A percentile compares a stretch with the other conserved stretches of the same genome.
Conservation (phyloP, 2,888 invertebrate genomes). For the Entomobrya proxima region DNA sequence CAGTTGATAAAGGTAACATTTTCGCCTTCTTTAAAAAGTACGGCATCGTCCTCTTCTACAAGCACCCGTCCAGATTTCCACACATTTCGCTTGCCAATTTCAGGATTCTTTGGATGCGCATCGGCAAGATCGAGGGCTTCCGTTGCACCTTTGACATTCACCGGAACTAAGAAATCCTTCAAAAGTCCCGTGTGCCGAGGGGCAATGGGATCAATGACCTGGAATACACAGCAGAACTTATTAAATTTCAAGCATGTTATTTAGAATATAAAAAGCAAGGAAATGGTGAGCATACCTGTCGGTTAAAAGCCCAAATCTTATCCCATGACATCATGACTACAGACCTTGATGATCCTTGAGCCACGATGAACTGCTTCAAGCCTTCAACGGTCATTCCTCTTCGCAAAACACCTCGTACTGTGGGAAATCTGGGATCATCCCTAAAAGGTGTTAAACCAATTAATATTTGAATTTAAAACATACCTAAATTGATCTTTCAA, state of each 20-base stretch:
- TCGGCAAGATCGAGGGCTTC: constrained; percentile 83
- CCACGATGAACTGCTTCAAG: constrained; percentile 95
- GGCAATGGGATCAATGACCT: constrained; percentile 96
- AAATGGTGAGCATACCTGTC: constrained; percentile 92
- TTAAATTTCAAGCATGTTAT: too few species aligned
- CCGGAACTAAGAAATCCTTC: constrained; percentile 81
- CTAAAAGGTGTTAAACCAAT: too few species aligned
- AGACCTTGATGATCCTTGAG: constrained; percentile 97
- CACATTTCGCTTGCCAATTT: constrained; percentile 86
- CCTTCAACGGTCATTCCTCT: constrained; percentile 99
- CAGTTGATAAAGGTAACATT: constrained; percentile 98
- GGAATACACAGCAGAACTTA: constrained; percentile 72
- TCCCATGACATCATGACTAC: constrained; percentile 99
- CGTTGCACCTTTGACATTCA: constrained; percentile 83
- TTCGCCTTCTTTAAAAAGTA: constrained; percentile 88
- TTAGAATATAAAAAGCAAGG: too few species aligned
- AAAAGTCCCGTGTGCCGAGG: constrained; percentile 93
- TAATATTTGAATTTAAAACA: too few species aligned
- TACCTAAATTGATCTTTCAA: neutral
- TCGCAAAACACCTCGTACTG: constrained; percentile 95
- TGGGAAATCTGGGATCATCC: constrained; percentile 99
- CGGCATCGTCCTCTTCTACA: constrained; percentile 94
- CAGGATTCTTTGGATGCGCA: constrained; percentile 94
- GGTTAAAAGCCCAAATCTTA: constrained; percentile 99
- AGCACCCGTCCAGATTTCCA: constrained; percentile 86